Evolutionary conservation across 2,797 vertebrate species (phyloP), one percentile per base, ranked within the genome.

Genomic region (Peromyscus melanophrys): DNA sequence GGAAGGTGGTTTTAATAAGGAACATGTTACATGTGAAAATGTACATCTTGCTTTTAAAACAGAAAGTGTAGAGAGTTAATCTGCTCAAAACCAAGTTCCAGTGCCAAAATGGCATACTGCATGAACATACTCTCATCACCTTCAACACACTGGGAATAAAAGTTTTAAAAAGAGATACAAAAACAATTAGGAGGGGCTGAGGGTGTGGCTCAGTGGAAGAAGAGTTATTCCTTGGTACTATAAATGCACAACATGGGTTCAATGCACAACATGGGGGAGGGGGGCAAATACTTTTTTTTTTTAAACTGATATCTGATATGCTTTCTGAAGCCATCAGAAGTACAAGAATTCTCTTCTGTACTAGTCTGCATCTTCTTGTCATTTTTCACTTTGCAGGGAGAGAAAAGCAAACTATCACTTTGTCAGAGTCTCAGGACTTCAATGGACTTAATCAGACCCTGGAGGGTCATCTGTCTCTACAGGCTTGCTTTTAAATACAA

Each of bases 261-360:
- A 27, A 27, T 40, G 34, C 25, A 57, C 34, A 61, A 25, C 23
- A 40, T 80, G 19, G 21, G 52, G 55, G 0, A 0, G n/a, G 6
- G 13, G 3, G 6, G 3, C 55, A 81, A 57, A 29, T 61, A 29
- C 57, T 61, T 11, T 23, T 59, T 57, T 40, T 57, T 40, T 40
- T 40, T 55, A 34, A 82, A 82, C 0, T 69, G 16, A n/a, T 69
- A 63, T 78, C 25, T 77, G 43, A 78, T 65, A 21, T 78, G 49
- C 23, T 94, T 93, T 89, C 84, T 82, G 75, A 95, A 89, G 43
- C 16, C 73, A 75, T 52, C 4, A 19, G n/a, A 94, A 93, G 7
- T 67, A 76, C 52, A 4, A 61, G 57, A 84, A 94, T 81, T 89
- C 27, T 95, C 14, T 46, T 92, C 77, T 81, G 16, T 11, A 76